phyloP scores from a whole-genome alignment of 2,888 invertebrate genomes.

The Paralinhomoeus sp. region DNA sequence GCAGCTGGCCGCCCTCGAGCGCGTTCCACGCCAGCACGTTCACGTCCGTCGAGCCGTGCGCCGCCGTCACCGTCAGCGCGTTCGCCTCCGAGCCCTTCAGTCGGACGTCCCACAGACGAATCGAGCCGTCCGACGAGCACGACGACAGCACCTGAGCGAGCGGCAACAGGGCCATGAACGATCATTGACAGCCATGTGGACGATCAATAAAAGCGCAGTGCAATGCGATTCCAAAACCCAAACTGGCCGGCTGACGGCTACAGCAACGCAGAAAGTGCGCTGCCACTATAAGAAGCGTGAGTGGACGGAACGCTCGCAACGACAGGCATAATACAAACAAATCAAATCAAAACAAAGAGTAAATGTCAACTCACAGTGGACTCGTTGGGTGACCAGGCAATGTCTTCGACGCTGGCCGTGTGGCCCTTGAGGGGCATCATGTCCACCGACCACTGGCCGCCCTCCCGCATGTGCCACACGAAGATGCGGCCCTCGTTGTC shows the following conservation, averaged over 20 bases:
- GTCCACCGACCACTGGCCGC: constrained; percentile 62
- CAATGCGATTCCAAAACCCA: not conserved
- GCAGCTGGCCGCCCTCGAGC: constrained; percentile 41
- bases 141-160: constrained; percentile 30
- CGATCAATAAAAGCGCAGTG: too few species aligned
- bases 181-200: too few species aligned
- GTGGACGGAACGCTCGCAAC: too few species aligned
- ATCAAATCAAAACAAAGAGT: not conserved
- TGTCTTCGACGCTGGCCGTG: constrained; percentile 74
- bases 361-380: constrained; percentile 39
- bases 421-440: constrained; percentile 68
- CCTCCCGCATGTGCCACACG: constrained; percentile 62
- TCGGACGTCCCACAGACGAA: constrained; percentile 86
- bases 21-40: constrained; percentile 96
- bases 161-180: too few species aligned
- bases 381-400: constrained; percentile 97
- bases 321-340: too few species aligned
- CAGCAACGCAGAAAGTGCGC: not conserved
- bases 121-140: constrained; percentile 35
- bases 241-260: not conserved
- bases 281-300: too few species aligned
- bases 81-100: constrained; percentile 63
- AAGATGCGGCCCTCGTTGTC: constrained; percentile 80
- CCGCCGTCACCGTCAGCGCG: constrained; percentile 59
- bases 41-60: constrained; percentile 61